Base-by-base conservation (phyloP, 2,113 vertebrate genomes). In the Camarhynchus parvulus region DNA sequence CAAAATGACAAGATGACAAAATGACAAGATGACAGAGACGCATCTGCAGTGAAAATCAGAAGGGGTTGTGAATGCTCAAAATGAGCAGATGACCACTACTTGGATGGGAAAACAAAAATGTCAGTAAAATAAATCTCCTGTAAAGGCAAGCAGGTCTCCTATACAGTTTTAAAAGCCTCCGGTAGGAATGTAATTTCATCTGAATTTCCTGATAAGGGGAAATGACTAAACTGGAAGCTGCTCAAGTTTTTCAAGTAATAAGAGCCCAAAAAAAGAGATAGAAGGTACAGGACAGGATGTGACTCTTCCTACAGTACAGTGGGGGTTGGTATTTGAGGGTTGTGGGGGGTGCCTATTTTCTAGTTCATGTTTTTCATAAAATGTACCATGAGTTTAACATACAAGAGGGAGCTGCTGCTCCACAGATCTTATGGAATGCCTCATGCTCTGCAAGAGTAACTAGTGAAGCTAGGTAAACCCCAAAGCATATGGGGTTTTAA, bases 181-280 rank as follows among this genome's bases (percentile, higher is more conserved):
- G 49, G 79, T 81, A 77, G 73, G 73, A 93, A 90, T 93, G 73
- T 93, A 96, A 97, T 97, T 96, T 94, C 64, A 94, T 95, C 92
- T 92, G 85, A 93, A 88, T 88, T 94, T 95, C 87, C 93, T 94
- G 93, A 96, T 97, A 94, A 96, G 79, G n/a, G 90, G 76, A 96
- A 97, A 97, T 96, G 39, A 86, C 90, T 96, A 44, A 95, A 78
- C 94, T 96, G 96, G 93, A 97, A 96, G 76, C 94, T 6, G 3
- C 68, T 96, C 90, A 95, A 94, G n/a, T 90, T 95, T 93, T 96
- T 72, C 64, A 70, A 74, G 49, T 23, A 83, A 3, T 69, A 81
- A 77, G 41, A 90, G 75, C 42, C 55, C 22, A 41, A 74, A 88
- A 94, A 67, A 49, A 61, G 88, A 88, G 63, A 77, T 47, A 25